Percentiles rank a stretch among this genome's conserved stretches.
phyloP scores from a whole-genome alignment of 2,797 vertebrate species.

The Ctenochaetus hawaiiensis region DNA sequence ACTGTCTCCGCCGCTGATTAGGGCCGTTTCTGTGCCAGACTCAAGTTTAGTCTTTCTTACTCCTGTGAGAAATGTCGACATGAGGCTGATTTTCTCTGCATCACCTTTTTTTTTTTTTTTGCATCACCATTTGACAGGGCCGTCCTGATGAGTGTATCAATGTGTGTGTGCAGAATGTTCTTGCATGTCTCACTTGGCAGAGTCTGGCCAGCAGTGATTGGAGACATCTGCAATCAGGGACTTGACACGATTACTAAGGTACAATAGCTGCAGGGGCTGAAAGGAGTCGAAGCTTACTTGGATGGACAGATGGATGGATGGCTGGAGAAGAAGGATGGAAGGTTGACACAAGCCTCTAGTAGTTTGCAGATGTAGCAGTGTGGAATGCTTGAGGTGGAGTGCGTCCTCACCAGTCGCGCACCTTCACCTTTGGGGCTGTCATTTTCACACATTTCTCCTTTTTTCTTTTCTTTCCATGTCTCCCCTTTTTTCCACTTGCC shows the following conservation, averaged over 20 bases:
- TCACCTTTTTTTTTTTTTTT: conserved; percentile 6
- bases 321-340: conserved; percentile 18
- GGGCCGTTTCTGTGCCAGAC: conserved; percentile 35
- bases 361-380: conserved; percentile 19
- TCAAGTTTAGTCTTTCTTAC: conserved; percentile 34
- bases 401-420: conserved; percentile 48
- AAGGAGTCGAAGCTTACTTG: conserved; percentile 23
- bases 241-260: conserved; percentile 64
- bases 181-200: conserved; percentile 22
- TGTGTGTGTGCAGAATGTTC: conserved; percentile 12
- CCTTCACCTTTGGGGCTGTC: conserved; percentile 49
- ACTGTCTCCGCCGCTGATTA: conserved; percentile 52
- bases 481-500: not conserved
- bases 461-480: not conserved
- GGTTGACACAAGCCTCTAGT: conserved; percentile 26
- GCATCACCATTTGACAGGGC: conserved; percentile 6
- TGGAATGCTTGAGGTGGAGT: conserved; percentile 14
- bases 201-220: conserved; percentile 57
- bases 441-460: conserved; percentile 52
- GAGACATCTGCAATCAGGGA: conserved; percentile 68
- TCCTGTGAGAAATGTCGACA: conserved; percentile 46
- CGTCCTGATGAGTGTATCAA: conserved; percentile 25
- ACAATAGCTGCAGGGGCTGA: conserved; percentile 31
- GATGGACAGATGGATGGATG: conserved; percentile 2
- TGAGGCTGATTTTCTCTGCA: conserved; percentile 45